Evolutionary conservation across 2,888 invertebrate species (phyloP).

Genomic region (Coelopa pilipes): DNA sequence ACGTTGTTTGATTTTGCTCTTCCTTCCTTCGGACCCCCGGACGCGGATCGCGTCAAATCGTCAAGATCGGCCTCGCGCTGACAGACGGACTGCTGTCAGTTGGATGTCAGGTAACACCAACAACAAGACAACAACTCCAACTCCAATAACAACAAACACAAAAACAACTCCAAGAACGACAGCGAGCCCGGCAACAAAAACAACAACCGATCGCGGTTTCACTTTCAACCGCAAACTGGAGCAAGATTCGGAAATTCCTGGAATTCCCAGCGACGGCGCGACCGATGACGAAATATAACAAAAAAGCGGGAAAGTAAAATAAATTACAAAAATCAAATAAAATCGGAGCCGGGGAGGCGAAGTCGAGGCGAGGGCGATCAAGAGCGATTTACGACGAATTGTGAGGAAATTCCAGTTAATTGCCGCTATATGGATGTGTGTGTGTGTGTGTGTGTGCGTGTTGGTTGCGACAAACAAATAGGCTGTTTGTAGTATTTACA

Average conservation of each 20-base stretch:
- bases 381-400: slow-evolving; percentile 23
- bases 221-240: slow-evolving; percentile 16
- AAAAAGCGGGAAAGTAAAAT: not conserved
- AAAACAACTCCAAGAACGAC: not conserved
- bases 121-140: not conserved
- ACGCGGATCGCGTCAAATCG: too few relatives aligned
- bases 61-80: slow-evolving; percentile 5
- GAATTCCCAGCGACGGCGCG: slow-evolving; percentile 3
- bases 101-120: slow-evolving; percentile 26
- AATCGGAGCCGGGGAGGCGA: not conserved
- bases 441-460: not conserved
- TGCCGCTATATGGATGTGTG: slow-evolving; percentile 13
- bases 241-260: slow-evolving; percentile 15
- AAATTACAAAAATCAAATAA: not conserved
- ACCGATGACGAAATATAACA: not conserved
- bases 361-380: slow-evolving; percentile 11
- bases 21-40: not conserved
- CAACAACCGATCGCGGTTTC: slow-evolving; percentile 15
- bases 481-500: slow-evolving; percentile 30
- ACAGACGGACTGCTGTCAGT: slow-evolving; percentile 35
- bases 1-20: not conserved
- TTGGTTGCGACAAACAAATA: slow-evolving; percentile 12
- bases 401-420: slow-evolving; percentile 38
- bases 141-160: slow-evolving; percentile 28
- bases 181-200: not conserved